Evolutionary conservation across 2,113 vertebrate species (phyloP).

Genomic region (Pachyramphus minor): DNA sequence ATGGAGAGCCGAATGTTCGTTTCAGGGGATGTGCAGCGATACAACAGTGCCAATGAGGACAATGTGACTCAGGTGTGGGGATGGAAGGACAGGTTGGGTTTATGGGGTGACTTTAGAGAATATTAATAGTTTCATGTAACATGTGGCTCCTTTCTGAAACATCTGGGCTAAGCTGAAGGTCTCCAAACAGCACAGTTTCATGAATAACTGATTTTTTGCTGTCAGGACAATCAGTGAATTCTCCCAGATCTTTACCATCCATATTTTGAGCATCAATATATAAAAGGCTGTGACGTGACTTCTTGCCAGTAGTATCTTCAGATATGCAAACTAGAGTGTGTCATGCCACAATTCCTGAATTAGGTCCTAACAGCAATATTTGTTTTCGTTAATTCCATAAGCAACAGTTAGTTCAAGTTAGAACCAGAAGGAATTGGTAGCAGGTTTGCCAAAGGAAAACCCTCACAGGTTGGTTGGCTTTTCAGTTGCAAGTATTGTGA

Average conservation of each 20-base stretch:
- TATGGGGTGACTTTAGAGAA: neutral
- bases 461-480: neutral
- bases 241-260: neutral
- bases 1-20: slow-evolving; percentile 63
- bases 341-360: neutral
- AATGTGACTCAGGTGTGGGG: slow-evolving; percentile 87
- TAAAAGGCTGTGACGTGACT: neutral
- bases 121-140: neutral
- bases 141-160: neutral
- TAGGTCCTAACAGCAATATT: neutral
- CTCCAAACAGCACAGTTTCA: neutral
- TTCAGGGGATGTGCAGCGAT: slow-evolving; percentile 81
- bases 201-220: neutral
- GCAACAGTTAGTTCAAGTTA: neutral
- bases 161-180: neutral
- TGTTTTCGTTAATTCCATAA: neutral
- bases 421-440: neutral
- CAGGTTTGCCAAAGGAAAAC: neutral
- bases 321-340: neutral
- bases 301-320: neutral
- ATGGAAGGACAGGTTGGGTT: neutral
- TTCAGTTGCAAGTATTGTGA: neutral
- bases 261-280: rapidly evolving
- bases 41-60: slow-evolving; percentile 84
- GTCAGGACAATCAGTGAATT: neutral